These are phyloP conservation scores for Lepilemur ruficaudatus DNA, from an alignment of 2,797 vertebrate genomes.

Conservation along the genomic window DNA sequence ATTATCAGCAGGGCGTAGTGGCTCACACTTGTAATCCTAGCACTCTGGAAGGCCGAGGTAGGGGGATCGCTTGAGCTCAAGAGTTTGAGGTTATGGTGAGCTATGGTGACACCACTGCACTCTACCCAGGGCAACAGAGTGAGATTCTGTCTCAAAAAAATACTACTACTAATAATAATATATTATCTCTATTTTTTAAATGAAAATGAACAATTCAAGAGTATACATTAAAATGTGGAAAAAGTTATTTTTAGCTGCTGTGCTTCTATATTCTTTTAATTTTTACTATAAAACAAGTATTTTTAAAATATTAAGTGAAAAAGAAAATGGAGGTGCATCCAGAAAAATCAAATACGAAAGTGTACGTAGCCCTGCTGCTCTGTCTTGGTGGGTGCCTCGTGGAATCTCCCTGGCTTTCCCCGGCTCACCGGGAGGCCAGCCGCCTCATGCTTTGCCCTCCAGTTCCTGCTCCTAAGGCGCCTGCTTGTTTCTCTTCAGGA, in stretches of 20 bases:
- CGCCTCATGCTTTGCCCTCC: neutral
- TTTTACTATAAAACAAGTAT: neutral
- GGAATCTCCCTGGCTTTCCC: neutral
- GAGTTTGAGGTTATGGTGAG: too few species aligned
- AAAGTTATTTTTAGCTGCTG: neutral
- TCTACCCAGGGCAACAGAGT: too few species aligned
- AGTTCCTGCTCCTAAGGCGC: neutral
- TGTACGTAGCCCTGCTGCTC: neutral
- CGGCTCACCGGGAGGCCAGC: neutral
- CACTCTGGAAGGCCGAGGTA: too few species aligned
- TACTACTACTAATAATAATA: too few species aligned
- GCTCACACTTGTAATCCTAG: too few species aligned
- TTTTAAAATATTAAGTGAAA: neutral
- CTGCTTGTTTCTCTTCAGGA: slow-evolving; percentile 81
- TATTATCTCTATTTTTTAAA: neutral
- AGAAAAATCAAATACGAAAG: neutral
- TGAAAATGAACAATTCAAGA: neutral
- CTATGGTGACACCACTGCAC: too few species aligned
- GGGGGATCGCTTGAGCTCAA: too few species aligned
- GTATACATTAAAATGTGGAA: neutral
- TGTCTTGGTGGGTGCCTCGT: rapidly evolving
- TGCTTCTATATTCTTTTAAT: neutral
- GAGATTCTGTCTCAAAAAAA: too few species aligned
- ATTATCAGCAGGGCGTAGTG: neutral
- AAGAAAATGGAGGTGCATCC: neutral